Conservation (phyloP, 2,113 vertebrate genomes). For the Pimephales promelas region DNA sequence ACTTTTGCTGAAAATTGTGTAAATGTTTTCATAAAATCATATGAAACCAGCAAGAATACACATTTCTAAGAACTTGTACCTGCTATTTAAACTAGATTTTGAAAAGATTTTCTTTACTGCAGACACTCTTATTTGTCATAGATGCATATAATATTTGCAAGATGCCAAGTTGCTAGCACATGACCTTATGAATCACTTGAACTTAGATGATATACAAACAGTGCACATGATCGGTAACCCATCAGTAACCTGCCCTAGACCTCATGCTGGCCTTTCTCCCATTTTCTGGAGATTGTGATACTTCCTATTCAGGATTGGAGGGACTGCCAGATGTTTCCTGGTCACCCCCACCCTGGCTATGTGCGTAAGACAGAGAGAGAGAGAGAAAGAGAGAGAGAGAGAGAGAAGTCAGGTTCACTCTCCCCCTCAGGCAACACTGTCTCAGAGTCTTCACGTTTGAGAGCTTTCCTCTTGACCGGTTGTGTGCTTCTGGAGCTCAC, state of each 20-base stretch:
- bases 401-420: constrained; percentile 45
- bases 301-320: constrained; percentile 85
- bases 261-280: constrained; percentile 73
- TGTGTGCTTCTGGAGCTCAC: not conserved
- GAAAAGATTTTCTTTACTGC: not conserved
- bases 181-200: constrained; percentile 6
- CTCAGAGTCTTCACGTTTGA: constrained; percentile 51
- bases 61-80: not conserved
- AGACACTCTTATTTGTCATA: not conserved
- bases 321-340: constrained; percentile 86
- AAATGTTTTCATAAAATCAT: not conserved
- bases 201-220: no score
- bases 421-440: constrained; percentile 42
- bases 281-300: constrained; percentile 86
- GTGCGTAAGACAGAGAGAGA: not conserved
- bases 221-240: not conserved
- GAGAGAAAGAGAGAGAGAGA: constrained; percentile 23
- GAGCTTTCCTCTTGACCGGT: constrained; percentile 23
- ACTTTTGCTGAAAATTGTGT: not conserved
- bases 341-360: constrained; percentile 50
- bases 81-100: not conserved
- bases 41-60: not conserved
- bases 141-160: not conserved
- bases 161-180: not conserved
- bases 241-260: constrained; percentile 53